phyloP scores from a whole-genome alignment of 2,797 vertebrate genomes.

The Rhadinocentrus ornatus region DNA sequence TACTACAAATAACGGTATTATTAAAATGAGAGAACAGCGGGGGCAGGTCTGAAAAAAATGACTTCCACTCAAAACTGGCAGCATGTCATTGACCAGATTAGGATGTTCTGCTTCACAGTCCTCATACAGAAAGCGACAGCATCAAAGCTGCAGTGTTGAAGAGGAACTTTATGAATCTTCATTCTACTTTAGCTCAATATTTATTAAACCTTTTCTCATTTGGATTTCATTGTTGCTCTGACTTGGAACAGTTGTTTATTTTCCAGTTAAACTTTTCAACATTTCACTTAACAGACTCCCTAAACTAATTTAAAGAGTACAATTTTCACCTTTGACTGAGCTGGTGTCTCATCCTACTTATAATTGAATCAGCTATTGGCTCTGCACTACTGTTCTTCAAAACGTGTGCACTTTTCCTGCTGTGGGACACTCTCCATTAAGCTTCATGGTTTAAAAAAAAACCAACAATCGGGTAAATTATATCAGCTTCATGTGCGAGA shows the following conservation, averaged over 20 bases:
- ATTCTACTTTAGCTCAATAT: conserved; percentile 47
- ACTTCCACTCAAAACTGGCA: conserved; percentile 95
- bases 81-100: conserved; percentile 66
- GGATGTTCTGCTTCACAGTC: no score
- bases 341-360: conserved; percentile 53
- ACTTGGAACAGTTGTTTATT: conserved; percentile 34
- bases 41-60: conserved; percentile 93
- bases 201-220: conserved; percentile 45
- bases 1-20: conserved; percentile 94
- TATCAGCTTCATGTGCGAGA: conserved; percentile 9
- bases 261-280: conserved; percentile 14
- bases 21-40: conserved; percentile 92
- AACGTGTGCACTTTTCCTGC: conserved; percentile 34
- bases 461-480: not conserved
- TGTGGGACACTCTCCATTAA: conserved; percentile 22
- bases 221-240: conserved; percentile 53
- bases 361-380: conserved; percentile 48
- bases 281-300: conserved; percentile 32
- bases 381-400: conserved; percentile 30
- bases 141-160: conserved; percentile 50
- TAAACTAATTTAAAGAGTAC: conserved; percentile 26
- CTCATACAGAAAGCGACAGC: conserved; percentile 32
- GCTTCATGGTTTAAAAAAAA: not conserved
- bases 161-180: conserved; percentile 46
- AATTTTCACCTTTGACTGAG: conserved; percentile 20